Conservation (phyloP, 1,140 invertebrate species). For the Platyscapa corneri region DNA sequence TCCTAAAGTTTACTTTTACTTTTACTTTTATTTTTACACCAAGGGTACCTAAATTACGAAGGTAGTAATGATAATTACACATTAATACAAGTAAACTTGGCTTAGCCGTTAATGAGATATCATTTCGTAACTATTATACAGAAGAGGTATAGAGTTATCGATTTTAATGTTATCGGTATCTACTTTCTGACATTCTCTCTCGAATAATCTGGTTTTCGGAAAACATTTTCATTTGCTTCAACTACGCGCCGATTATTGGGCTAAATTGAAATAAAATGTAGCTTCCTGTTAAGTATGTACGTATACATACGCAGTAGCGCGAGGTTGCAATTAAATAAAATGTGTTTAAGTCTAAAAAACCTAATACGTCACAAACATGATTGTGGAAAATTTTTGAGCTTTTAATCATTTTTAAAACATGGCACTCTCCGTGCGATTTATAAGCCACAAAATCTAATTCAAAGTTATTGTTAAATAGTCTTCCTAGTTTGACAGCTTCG, state of each 20-base stretch:
- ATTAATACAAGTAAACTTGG: constrained; percentile 70
- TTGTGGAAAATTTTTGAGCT: constrained; percentile 1
- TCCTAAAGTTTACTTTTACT: constrained; percentile 61
- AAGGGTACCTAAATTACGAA: constrained; percentile 70
- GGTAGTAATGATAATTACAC: constrained; percentile 72
- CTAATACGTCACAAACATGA: constrained; percentile 29
- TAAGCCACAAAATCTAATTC: constrained; percentile 14
- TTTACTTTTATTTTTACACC: constrained; percentile 72
- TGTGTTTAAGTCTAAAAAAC: constrained; percentile 21
- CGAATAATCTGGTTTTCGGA: constrained; percentile 40
- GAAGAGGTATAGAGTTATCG: constrained; percentile 66
- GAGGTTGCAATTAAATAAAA: constrained; percentile 36
- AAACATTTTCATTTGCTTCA: constrained; percentile 34
- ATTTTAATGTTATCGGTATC: constrained; percentile 54
- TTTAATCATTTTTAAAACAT: constrained; percentile 17
- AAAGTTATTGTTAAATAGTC: constrained; percentile 24
- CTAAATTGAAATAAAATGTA: constrained; percentile 25
- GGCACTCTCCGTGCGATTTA: constrained; percentile 17
- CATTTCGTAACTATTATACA: constrained; percentile 69
- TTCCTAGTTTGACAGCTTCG: background rate
- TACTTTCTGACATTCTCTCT: constrained; percentile 38
- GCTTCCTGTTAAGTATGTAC: no score
- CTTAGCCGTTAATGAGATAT: constrained; percentile 64
- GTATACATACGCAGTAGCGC: constrained; percentile 42
- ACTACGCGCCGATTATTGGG: constrained; percentile 21